Conservation (phyloP, 2,113 vertebrate species). For the Xerus inauris region DNA sequence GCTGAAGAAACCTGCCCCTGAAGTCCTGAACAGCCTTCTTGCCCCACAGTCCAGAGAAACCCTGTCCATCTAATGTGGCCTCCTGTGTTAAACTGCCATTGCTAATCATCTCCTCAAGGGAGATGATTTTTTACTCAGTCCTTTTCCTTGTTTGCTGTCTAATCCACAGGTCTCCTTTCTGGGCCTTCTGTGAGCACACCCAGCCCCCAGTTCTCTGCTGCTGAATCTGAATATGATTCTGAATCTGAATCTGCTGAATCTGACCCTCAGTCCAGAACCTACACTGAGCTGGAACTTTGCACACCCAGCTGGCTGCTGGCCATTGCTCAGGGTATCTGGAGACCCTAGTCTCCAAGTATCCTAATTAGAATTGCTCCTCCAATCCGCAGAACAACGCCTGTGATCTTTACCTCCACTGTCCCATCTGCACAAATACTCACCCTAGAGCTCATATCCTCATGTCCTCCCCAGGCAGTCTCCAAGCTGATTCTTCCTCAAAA, state of each 20-base stretch:
- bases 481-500: not conserved
- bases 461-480: not conserved
- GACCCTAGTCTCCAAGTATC: not conserved
- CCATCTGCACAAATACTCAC: fast-evolving
- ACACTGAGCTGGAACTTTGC: not conserved
- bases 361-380: not conserved
- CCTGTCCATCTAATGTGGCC: not conserved
- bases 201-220: not conserved
- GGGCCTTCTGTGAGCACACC: not conserved
- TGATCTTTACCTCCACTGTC: no score
- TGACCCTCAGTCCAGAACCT: not conserved
- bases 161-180: not conserved
- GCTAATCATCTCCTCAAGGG: not conserved
- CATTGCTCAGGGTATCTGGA: no score
- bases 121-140: not conserved
- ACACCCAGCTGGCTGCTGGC: not conserved
- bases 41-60: not conserved
- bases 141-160: not conserved
- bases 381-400: no score
- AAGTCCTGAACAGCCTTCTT: not conserved
- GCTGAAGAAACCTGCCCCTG: fast-evolving
- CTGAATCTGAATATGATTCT: fast-evolving
- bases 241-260: not conserved
- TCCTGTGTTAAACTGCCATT: not conserved
- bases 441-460: not conserved